Percentiles rank a stretch among this genome's conserved stretches.
phyloP scores from a whole-genome alignment of 2,888 invertebrate genomes.

The Brenthis ino region DNA sequence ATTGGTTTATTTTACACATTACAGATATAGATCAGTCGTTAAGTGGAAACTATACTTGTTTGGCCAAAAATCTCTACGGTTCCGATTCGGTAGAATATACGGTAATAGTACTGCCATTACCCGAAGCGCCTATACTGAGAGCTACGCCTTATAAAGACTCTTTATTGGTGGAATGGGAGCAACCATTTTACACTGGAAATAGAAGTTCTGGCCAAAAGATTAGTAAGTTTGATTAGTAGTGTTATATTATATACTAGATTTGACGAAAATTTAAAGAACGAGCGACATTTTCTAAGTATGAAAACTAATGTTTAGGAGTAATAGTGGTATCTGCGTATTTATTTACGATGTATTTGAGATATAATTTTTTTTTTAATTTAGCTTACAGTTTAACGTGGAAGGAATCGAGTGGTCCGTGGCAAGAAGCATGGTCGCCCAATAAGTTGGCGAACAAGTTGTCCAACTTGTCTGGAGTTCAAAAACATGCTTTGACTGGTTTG shows the following conservation, averaged over 20 bases:
- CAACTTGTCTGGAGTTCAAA: constrained; percentile 80
- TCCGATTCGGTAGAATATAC: constrained; percentile 91
- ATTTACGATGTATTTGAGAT: too few relatives aligned
- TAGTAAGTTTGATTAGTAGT: constrained; percentile 54
- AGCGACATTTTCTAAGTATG: too few relatives aligned
- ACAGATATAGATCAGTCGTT: constrained; percentile 81
- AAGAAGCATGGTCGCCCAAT: constrained; percentile 80
- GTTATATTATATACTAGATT: too few relatives aligned
- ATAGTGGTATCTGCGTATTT: too few relatives aligned
- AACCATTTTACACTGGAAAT: constrained; percentile 70
- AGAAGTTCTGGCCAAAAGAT: constrained; percentile 66
- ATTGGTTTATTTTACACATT: constrained; percentile 26
- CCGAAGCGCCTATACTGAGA: constrained; percentile 86
- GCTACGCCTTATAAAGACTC: constrained; percentile 76
- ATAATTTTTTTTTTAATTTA: constrained; percentile 41
- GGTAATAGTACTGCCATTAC: constrained; percentile 89
- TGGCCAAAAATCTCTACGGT: constrained; percentile 91
- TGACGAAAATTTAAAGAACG: too few relatives aligned
- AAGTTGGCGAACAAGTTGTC: constrained; percentile 75
- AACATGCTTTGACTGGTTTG: constrained; percentile 86
- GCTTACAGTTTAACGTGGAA: constrained; percentile 80
- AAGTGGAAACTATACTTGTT: constrained; percentile 90
- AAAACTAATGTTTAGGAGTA: too few relatives aligned
- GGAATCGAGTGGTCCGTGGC: constrained; percentile 75
- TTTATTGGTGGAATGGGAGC: constrained; percentile 85